Percentiles rank a stretch among this genome's conserved stretches.
These are phyloP conservation scores for Fissipunctia ypsillon DNA, from an alignment of 2,888 invertebrate species.

Conservation along the genomic window DNA sequence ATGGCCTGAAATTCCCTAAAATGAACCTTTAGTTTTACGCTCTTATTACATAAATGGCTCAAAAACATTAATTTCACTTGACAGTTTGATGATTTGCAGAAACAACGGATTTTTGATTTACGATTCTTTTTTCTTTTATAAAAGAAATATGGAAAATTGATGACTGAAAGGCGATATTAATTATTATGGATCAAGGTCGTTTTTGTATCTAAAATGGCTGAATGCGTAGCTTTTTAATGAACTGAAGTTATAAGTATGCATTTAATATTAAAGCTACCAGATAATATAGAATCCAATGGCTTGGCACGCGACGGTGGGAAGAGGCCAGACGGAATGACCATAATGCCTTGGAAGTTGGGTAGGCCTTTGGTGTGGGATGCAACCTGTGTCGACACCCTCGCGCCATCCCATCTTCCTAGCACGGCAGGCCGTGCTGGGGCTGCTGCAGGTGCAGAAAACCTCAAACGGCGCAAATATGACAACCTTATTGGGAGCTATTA, in stretches of 20 bases:
- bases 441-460: too few relatives aligned
- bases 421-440: too few relatives aligned
- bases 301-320: too few relatives aligned
- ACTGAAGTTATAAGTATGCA: conserved; percentile 9
- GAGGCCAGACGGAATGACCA: too few relatives aligned
- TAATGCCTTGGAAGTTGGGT: too few relatives aligned
- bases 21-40: conserved; percentile 33
- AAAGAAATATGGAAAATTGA: conserved; percentile 19
- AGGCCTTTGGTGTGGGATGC: too few relatives aligned
- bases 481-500: too few relatives aligned
- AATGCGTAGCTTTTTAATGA: neutral
- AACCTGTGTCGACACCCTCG: too few relatives aligned
- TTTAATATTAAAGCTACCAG: conserved; percentile 2
- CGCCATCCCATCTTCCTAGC: too few relatives aligned
- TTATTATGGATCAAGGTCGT: conserved; percentile 2
- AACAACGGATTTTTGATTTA: conserved; percentile 44
- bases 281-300: too few relatives aligned
- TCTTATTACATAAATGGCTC: conserved; percentile 26
- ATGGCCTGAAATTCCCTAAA: conserved; percentile 27
- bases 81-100: conserved; percentile 52
- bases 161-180: neutral
- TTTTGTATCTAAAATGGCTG: neutral
- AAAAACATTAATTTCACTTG: conserved; percentile 49
- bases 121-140: conserved; percentile 1
- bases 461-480: too few relatives aligned